A percentile compares a stretch with the other conserved stretches of the same genome.
phyloP scores from a whole-genome alignment of 2,797 vertebrate genomes.

The Uromys caudimaculatus region DNA sequence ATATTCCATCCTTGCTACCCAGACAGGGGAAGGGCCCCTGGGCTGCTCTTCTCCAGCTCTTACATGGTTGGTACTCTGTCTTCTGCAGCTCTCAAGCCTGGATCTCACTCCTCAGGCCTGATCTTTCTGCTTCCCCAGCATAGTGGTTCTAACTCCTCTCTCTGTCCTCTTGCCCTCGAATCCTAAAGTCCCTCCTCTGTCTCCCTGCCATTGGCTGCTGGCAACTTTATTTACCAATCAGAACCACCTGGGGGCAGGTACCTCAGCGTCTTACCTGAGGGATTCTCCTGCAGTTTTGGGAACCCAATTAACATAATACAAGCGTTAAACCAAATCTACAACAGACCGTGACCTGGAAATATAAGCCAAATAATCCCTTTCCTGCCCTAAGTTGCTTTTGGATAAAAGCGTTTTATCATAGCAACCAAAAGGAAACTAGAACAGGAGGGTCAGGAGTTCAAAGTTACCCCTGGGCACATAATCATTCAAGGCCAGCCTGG shows the following conservation, averaged over 20 bases:
- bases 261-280: background rate
- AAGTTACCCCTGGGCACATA: background rate
- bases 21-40: background rate
- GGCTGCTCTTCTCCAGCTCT: background rate
- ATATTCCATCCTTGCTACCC: background rate
- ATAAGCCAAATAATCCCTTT: background rate
- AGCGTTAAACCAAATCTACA: background rate
- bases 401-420: background rate
- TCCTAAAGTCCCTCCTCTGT: background rate
- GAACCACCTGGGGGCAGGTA: background rate
- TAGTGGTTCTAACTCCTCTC: background rate
- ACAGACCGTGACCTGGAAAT: background rate
- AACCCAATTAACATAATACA: background rate
- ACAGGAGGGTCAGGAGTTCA: background rate
- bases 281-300: background rate
- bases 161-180: background rate
- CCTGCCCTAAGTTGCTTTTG: background rate
- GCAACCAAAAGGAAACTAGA: background rate
- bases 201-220: background rate
- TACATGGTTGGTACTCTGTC: background rate
- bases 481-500: background rate
- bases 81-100: background rate
- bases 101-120: background rate
- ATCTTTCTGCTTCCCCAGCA: background rate
- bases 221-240: background rate